A percentile compares a stretch with the other conserved stretches of the same genome.
phyloP scores from a whole-genome alignment of 2,888 invertebrate genomes.

The Lycophotia porphyrea region DNA sequence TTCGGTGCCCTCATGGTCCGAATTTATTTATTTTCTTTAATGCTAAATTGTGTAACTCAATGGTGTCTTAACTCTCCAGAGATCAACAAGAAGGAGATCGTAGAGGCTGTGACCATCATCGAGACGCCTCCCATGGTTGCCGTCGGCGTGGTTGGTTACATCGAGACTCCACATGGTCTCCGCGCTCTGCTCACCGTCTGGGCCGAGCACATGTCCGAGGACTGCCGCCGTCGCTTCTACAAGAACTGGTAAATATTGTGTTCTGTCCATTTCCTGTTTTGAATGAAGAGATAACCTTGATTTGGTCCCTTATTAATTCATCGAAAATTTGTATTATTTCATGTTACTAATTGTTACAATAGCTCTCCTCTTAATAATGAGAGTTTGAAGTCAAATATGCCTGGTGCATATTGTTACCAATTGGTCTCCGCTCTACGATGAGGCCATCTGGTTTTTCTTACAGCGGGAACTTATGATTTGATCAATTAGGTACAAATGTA shows the following conservation, averaged over 20 bases:
- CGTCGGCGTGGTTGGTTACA: slow-evolving; percentile 99
- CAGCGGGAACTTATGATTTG: slow-evolving; percentile 80
- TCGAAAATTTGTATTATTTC: not conserved
- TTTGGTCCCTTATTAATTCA: not conserved
- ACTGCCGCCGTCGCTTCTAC: slow-evolving; percentile 99
- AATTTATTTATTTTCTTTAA: not conserved
- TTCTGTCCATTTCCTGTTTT: not conserved
- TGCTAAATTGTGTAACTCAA: not conserved
- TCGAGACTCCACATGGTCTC: slow-evolving; percentile 99
- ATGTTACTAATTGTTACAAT: slow-evolving; percentile 74
- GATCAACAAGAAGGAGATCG: slow-evolving; percentile 99
- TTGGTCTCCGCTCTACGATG: slow-evolving; percentile 94
- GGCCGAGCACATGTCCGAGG: slow-evolving; percentile 99
- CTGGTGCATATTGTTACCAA: slow-evolving; percentile 76
- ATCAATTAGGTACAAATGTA: slow-evolving; percentile 98
- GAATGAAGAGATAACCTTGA: not conserved
- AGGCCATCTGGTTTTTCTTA: slow-evolving; percentile 91
- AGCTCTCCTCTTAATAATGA: slow-evolving; percentile 94
- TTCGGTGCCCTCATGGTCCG: not conserved
- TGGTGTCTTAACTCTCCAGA: slow-evolving; percentile 90
- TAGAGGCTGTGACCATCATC: slow-evolving; percentile 99
- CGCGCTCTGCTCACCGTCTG: slow-evolving; percentile 98
- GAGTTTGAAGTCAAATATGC: slow-evolving; percentile 86
- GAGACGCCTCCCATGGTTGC: slow-evolving; percentile 99
- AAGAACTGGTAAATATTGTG: slow-evolving; percentile 97